Evolutionary conservation across 2,888 invertebrate species (phyloP).

Genomic region (Rhagonycha fulva): DNA sequence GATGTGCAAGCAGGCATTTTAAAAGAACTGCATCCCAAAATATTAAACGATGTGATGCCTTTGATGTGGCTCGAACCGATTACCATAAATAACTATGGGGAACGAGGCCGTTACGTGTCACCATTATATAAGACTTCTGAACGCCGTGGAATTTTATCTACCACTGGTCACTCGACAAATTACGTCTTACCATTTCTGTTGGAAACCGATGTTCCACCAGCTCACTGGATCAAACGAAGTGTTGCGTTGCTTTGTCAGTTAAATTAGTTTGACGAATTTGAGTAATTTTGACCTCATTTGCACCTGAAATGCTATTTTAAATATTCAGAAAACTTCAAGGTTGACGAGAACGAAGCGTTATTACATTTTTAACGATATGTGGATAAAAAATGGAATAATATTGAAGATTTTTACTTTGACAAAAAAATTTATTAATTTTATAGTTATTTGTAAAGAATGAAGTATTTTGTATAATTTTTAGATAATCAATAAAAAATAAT

Average conservation of each 20-base stretch:
- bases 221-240: conserved; percentile 81
- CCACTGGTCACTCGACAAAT: conserved; percentile 84
- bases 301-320: not conserved
- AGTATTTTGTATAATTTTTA: not conserved
- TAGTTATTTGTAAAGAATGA: not conserved
- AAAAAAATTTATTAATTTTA: not conserved
- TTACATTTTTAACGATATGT: not conserved
- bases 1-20: conserved; percentile 68
- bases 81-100: conserved; percentile 62
- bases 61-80: conserved; percentile 84
- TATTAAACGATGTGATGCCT: conserved; percentile 82
- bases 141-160: conserved; percentile 75
- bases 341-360: not conserved
- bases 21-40: conserved; percentile 82
- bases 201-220: conserved; percentile 62
- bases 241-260: conserved; percentile 79
- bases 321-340: not conserved
- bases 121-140: conserved; percentile 85
- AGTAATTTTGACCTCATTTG: not conserved
- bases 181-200: conserved; percentile 77
- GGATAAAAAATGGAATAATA: not conserved
- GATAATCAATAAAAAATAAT: not conserved
- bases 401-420: not conserved
- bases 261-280: conserved; percentile 52
- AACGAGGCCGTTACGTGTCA: conserved; percentile 67